Evolutionary conservation across 2,797 vertebrate genomes (phyloP).

Genomic region (Spondyliosoma cantharus): DNA sequence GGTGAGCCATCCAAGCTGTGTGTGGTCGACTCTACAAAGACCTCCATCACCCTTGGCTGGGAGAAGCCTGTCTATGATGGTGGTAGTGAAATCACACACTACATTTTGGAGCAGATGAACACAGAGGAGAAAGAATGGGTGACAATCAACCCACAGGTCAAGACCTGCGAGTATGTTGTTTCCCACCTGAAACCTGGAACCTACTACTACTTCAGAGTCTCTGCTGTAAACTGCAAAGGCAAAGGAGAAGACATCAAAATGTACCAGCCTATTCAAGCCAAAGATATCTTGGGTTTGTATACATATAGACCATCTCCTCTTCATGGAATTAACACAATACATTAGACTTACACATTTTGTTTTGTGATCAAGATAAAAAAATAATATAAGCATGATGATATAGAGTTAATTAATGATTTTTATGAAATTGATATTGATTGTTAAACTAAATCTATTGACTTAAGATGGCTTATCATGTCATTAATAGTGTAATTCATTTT

Average conservation of each 20-base stretch:
- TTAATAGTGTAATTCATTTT: neutral
- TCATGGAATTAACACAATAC: neutral
- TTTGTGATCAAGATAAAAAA: neutral
- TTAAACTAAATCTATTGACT: neutral
- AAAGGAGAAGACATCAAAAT: slow-evolving; percentile 94
- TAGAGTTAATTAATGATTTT: too few species aligned
- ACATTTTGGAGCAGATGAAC: slow-evolving; percentile 90
- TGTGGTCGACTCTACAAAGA: slow-evolving; percentile 95
- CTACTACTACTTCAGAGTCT: slow-evolving; percentile 95
- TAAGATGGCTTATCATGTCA: neutral
- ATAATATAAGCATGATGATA: neutral
- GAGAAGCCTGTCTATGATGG: slow-evolving; percentile 95
- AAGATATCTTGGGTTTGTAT: slow-evolving; percentile 95
- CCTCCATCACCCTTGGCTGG: slow-evolving; percentile 95
- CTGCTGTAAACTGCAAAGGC: slow-evolving; percentile 92
- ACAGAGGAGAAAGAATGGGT: slow-evolving; percentile 93
- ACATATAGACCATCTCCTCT: neutral
- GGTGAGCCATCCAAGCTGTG: slow-evolving; percentile 93
- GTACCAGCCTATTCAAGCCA: slow-evolving; percentile 93
- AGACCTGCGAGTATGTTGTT: slow-evolving; percentile 95
- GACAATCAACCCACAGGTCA: slow-evolving; percentile 91
- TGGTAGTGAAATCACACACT: slow-evolving; percentile 93
- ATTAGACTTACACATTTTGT: neutral
- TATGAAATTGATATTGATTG: too few species aligned
- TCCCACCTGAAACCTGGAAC: slow-evolving; percentile 92